Evolutionary conservation across 2,797 vertebrate species (phyloP).

Genomic region (Crenuchus spilurus): DNA sequence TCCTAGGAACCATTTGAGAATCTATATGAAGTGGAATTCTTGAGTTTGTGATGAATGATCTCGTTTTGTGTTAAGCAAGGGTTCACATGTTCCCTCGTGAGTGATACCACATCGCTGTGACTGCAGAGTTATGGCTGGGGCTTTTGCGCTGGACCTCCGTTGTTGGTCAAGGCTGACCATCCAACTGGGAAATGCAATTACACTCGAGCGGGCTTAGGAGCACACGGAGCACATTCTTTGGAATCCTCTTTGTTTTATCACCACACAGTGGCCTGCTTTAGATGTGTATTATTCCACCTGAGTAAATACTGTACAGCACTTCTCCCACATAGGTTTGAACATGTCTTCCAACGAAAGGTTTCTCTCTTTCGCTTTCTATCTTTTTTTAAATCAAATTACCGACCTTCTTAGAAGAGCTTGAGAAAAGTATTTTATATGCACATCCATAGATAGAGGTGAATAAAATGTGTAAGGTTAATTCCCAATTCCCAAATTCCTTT

Average conservation of each 20-base stretch:
- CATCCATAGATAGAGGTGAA: conserved; percentile 54
- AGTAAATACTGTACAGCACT: conserved; percentile 87
- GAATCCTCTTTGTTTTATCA: conserved; percentile 89
- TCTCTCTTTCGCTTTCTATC: conserved; percentile 42
- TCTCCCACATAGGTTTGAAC: conserved; percentile 76
- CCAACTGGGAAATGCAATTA: conserved; percentile 67
- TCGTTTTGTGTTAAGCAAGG: conserved; percentile 1
- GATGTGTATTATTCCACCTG: conserved; percentile 92
- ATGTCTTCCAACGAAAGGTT: conserved; percentile 61
- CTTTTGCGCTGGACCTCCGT: conserved; percentile 59
- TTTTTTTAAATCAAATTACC: conserved; percentile 55
- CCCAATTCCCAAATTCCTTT: conserved; percentile 74
- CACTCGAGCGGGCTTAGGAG: conserved; percentile 64
- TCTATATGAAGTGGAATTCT: background rate
- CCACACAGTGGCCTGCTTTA: conserved; percentile 74
- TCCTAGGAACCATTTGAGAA: background rate
- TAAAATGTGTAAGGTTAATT: background rate
- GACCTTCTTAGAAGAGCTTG: conserved; percentile 62
- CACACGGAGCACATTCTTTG: conserved; percentile 86
- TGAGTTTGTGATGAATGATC: conserved; percentile 27
- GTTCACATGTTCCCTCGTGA: conserved; percentile 15
- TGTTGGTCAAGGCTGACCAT: conserved; percentile 71
- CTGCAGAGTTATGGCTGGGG: conserved; percentile 13
- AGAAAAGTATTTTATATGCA: conserved; percentile 65
- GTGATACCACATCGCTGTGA: conserved; percentile 12